Evolutionary conservation across 2,888 invertebrate genomes (phyloP), one percentile per base, ranked within the genome.

Genomic region (Euplagia quadripunctaria): DNA sequence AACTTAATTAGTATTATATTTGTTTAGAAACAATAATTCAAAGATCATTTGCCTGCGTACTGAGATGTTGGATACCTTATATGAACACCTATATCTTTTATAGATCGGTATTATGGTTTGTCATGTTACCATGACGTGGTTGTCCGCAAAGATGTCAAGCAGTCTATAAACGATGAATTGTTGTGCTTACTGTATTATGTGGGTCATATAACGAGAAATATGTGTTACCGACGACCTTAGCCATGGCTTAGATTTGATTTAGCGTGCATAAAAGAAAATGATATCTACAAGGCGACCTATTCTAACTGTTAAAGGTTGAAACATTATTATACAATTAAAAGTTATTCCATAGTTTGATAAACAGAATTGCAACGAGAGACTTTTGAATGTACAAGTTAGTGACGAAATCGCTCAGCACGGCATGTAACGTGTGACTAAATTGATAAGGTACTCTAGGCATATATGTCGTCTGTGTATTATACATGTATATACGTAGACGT

Each of bases 181-280:
- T 85, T 83, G 77, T 79, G 69, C 58, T 69, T 80, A 84, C 73
- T 74, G 76, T 76, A 85, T 83, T 78, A 84, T 80, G 84, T 82
- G 82, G 85, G 85, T 84, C 84, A 83, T 79, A 81, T 85, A 85
- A 79, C 83, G 79, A 81, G 85, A 85, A 81, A 78, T 83, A 80
- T 84, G 75, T 68, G 76, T 77, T 70, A 58, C 77, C 67, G n/a
- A 52, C 64, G 84, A 82, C 84, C 86, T 84, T 84, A 85, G 84
- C 86, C 86, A 79, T 84, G 84, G 76, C 84, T 84, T 82, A 78
- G 75, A 82, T 85, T 76, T 74, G 79, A 81, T 76, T 81, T 77
- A 81, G 78, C 79, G 68, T 66, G 72, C 79, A 72, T 80, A 75
- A 70, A 83, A 68, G 76, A 69, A 81, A 75, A 76, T 75, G 49